These are phyloP conservation scores for Pipistrellus nathusii DNA, from an alignment of 2,797 vertebrate species.

Conservation along the genomic window DNA sequence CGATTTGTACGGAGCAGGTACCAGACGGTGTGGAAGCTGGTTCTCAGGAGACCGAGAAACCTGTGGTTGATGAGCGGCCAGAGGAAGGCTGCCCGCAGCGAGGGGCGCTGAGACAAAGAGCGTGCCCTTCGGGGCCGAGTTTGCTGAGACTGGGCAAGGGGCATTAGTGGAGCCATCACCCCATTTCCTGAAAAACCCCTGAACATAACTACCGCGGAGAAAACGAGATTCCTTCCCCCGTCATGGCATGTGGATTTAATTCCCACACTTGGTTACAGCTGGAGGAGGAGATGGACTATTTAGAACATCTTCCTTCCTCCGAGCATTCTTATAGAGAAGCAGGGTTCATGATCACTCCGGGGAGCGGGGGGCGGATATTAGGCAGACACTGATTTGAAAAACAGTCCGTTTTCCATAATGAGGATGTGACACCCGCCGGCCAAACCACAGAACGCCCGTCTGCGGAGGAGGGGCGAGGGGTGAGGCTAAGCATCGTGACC, in stretches of 20 bases:
- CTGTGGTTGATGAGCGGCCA: background rate
- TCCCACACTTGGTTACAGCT: background rate
- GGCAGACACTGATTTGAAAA: conserved; percentile 23
- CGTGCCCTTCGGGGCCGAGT: background rate
- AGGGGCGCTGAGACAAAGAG: background rate
- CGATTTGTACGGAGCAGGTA: too few species aligned
- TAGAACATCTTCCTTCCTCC: background rate
- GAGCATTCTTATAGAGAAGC: background rate
- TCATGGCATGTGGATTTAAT: background rate
- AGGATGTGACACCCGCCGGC: too few species aligned
- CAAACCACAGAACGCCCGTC: too few species aligned
- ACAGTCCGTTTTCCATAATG: too few species aligned
- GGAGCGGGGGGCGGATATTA: background rate
- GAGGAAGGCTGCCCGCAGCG: background rate
- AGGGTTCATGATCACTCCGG: background rate
- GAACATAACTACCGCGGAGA: background rate
- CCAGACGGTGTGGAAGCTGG: too few species aligned
- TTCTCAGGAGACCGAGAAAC: too few species aligned
- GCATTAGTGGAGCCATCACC: background rate
- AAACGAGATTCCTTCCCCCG: background rate
- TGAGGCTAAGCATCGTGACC: too few species aligned
- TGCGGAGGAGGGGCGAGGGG: background rate
- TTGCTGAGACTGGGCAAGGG: background rate
- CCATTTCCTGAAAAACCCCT: background rate
- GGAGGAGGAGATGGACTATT: background rate